Base-by-base conservation (phyloP, 2,113 vertebrate genomes). In the Neolamprologus falcicula region DNA sequence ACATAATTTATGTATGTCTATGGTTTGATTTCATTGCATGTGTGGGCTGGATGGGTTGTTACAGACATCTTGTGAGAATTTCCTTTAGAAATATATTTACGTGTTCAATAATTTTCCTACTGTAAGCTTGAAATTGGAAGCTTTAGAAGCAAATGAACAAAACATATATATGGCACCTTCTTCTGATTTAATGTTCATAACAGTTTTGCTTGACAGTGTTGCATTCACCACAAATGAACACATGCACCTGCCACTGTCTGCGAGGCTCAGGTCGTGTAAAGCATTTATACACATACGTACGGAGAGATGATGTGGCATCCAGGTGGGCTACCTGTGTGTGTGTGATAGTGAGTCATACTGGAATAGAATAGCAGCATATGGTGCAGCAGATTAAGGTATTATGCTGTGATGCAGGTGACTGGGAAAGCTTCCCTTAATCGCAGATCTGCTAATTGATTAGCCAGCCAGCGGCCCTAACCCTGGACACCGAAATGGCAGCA, bases 311-410 rank as follows among this genome's bases (percentile, higher is more conserved):
- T 53, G 42, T 42, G 42, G 2, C 17, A 37, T 37, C 35, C 61
- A 84, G 85, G 93, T 85, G 91, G 81, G 85, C 86, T 83, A 83
- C 83, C 87, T 94, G 82, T 89, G 82, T 16, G 83, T 83, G 73
- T 50, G 40, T 78, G 80, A 78, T 54, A 16, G 80, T 91, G 86
- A 90, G 53, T 83, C 83, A 88, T 66, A 17, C 85, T 73, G 88
- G 81, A 87, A 80, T 87, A 87, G 95, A 19, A 94, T 80, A 92
- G 92, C 79, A 96, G 94, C 97, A 98, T 97, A 97, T 97, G 97
- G 97, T 88, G 89, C 85, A 89, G 92, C 84, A 95, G 97, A 98
- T 98, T 98, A 97, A 83, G 91, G 93, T 97, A 96, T 98, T 97
- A 98, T 68, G 89, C 90, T 93, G 96, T 96, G 96, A 97, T 93